Base-by-base conservation (phyloP, 2,797 vertebrate genomes). In the Spondyliosoma cantharus region DNA sequence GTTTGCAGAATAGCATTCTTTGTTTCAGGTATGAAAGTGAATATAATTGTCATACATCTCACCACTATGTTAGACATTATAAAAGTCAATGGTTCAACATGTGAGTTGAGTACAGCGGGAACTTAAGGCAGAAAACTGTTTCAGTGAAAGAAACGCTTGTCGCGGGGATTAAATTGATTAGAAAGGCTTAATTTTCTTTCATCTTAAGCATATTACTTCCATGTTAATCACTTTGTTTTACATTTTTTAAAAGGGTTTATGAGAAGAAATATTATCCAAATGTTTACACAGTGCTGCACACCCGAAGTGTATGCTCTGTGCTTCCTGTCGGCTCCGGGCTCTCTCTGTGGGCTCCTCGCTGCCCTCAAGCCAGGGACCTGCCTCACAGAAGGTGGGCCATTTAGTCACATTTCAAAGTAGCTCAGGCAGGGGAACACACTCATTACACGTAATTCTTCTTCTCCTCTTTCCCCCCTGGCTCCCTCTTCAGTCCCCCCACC, bases 391-490 rank as follows among this genome's bases (percentile, higher is more conserved):
- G 88, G 85, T 82, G 90, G 90, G 90, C 89, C 58, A 91, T 93
- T 94, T 94, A 94, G 92, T 88, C 86, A 92, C 83, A 93, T 95
- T 94, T 94, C 93, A 95, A 94, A 94, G 92, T 93, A 90, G 92
- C 94, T 91, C 82, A 86, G 83, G 86, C 82, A 86, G 89, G 81
- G 75, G 87, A 91, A 88, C 90, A 90, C 78, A 91, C 87, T 94
- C 88, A 95, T 94, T 94, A 91, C 82, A 91, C 83, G 89, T 88
- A 86, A 92, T 89, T 91, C 90, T 89, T 82, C 88, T 81, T 85
- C 89, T 87, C 87, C 86, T 82, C 74, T 76, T 81, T 59, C 50
- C 62, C 58, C 54, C 78, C 64, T 46, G 25, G 32, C 62, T 80
- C 62, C 67, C 82, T 74, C 69, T 79, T 42, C 64, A 59, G 45